Base-by-base conservation (phyloP, 2,113 vertebrate species). In the Lasiurus cinereus region DNA sequence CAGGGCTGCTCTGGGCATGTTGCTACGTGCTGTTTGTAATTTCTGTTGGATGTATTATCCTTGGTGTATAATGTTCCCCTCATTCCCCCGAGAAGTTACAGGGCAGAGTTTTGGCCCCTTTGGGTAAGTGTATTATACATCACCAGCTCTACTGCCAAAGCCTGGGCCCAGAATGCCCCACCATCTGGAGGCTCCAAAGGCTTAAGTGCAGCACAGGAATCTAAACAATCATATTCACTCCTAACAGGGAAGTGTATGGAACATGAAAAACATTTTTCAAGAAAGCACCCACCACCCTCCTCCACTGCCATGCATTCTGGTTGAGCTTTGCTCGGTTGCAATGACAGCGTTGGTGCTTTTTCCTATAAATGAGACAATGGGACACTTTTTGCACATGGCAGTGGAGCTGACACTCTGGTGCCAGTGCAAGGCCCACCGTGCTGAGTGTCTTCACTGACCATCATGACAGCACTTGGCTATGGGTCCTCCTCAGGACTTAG, bases 231-330 rank as follows among this genome's bases (percentile, higher is more conserved):
- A 0, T 12, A 33, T 33, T 27, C 73, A 31, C 72, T 72, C 66
- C n/a, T 14, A 39, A 83, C 11, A 6, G 77, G 27, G 89, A 43
- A 52, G 36, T 5, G 5, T 3, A 22, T 39, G 39, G 74, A 18
- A 21, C 15, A 5, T 12, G 16, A 43, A 21, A 50, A 24, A 8
- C 6, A 14, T 43, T 73, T 64, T 39, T 77, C 29, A 5, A 88
- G 73, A 59, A 22, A 12, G 24, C 52, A 8, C 12, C 16, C 0
- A 0, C 6, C 43, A 31, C 12, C 24, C 46, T 70, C 27, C 0
- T 3, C 24, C 24, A 29, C 22, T 62, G 59, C 66, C 0, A 6
- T 19, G 22, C 1, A 1, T 13, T 43, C 0, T 3, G 27, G 29
- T n/a, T 31, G 6, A 36, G 0, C 39, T 24, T 88, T 69, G 12